These are phyloP conservation scores for Clarias batrachus DNA, from an alignment of 2,113 vertebrate species.

Conservation along the genomic window DNA sequence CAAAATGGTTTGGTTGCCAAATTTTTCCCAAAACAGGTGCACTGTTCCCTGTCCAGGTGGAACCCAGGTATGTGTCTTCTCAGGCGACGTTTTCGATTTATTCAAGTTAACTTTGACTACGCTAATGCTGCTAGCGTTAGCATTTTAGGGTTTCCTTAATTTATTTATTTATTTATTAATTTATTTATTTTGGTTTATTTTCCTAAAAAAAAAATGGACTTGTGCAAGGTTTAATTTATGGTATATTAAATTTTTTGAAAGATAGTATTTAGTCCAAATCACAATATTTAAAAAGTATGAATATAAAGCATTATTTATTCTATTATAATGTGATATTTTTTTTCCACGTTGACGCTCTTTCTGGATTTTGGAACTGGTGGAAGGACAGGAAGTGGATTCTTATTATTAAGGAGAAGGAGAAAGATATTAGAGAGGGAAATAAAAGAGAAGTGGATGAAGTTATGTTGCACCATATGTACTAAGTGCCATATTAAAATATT, in stretches of 20 bases:
- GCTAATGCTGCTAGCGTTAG: slow-evolving; percentile 53
- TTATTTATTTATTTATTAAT: no score
- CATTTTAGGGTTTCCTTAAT: slow-evolving; percentile 27
- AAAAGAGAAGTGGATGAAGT: slow-evolving; percentile 28
- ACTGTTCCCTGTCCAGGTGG: slow-evolving; percentile 47
- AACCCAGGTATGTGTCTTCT: slow-evolving; percentile 54
- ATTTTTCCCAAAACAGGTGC: slow-evolving; percentile 47
- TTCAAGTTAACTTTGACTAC: slow-evolving; percentile 13
- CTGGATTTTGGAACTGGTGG: slow-evolving; percentile 26
- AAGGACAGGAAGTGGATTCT: slow-evolving; percentile 19
- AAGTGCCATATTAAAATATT: slow-evolving; percentile 57
- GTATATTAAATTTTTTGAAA: slow-evolving; percentile 51
- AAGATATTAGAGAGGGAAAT: neutral
- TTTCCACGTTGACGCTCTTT: slow-evolving; percentile 49
- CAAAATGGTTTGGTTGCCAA: slow-evolving; percentile 50
- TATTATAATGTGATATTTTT: slow-evolving; percentile 55
- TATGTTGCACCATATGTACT: slow-evolving; percentile 50
- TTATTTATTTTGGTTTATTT: slow-evolving; percentile 29
- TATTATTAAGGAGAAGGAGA: neutral
- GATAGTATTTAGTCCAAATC: slow-evolving; percentile 58
- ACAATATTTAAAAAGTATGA: slow-evolving; percentile 56
- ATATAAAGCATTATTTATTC: slow-evolving; percentile 59
- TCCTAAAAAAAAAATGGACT: slow-evolving; percentile 33
- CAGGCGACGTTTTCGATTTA: slow-evolving; percentile 51
- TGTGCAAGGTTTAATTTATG: slow-evolving; percentile 53